Conservation (phyloP, 2,113 vertebrate genomes). For the Cyanocitta stelleri region DNA sequence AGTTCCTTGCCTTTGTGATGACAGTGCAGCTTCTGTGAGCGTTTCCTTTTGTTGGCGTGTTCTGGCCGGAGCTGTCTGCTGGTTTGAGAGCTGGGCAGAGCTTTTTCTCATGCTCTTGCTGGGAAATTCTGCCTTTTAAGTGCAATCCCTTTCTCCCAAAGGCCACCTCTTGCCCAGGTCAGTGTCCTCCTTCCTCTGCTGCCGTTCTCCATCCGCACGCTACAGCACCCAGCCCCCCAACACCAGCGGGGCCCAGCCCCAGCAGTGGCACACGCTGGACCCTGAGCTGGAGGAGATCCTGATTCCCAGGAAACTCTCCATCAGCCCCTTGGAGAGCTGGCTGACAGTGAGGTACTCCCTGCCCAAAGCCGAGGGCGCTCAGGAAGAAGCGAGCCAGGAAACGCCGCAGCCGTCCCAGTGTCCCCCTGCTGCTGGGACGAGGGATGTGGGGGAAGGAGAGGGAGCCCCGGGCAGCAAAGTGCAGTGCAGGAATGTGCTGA, state of each 20-base stretch:
- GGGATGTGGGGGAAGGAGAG: constrained; percentile 42
- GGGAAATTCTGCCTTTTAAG: background rate
- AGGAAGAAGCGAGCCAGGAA: background rate
- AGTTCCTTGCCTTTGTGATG: background rate
- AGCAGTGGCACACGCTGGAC: constrained; percentile 70
- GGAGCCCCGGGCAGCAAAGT: background rate
- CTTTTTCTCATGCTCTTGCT: background rate
- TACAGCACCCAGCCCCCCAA: constrained; percentile 71
- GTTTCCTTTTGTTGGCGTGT: background rate
- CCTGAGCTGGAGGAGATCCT: constrained; percentile 86
- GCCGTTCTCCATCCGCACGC: background rate
- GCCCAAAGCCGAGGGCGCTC: constrained; percentile 55
- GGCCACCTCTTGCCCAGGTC: constrained; percentile 39
- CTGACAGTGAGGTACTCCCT: constrained; percentile 80
- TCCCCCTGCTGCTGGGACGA: background rate
- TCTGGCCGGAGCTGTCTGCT: background rate
- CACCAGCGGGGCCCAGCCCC: constrained; percentile 59
- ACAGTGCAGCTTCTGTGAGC: rapidly evolving
- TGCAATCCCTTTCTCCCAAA: background rate
- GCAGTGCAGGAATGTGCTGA: constrained; percentile 82
- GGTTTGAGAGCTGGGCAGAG: background rate
- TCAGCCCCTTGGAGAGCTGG: constrained; percentile 92
- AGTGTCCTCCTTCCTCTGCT: background rate
- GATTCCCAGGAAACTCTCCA: constrained; percentile 87
- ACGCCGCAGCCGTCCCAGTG: background rate